Percentiles rank a stretch among this genome's conserved stretches.
Conservation (phyloP, 2,888 invertebrate species). For the Tenthredo distinguenda region DNA sequence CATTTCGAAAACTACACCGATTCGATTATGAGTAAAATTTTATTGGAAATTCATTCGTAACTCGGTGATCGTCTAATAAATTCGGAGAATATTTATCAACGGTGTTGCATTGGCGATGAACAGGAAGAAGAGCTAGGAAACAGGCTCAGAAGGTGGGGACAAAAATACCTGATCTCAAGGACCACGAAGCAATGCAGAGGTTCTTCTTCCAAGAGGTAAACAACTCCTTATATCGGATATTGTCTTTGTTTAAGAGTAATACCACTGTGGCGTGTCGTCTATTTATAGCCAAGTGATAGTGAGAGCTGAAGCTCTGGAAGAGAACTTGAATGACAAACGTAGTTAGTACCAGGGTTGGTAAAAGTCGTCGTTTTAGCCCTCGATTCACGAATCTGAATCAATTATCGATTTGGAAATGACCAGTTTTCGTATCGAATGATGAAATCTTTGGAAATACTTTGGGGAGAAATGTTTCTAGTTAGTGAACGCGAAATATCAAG, state of each 20-base stretch:
- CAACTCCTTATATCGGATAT: background rate
- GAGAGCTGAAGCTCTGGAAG: background rate
- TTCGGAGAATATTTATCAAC: background rate
- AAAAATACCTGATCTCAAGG: slow-evolving; percentile 90
- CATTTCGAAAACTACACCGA: background rate
- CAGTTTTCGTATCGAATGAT: no score
- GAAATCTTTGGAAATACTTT: no score
- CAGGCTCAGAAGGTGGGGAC: slow-evolving; percentile 76
- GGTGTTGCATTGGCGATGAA: background rate
- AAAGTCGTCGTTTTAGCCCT: background rate
- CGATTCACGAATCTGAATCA: no score
- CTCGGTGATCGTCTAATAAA: background rate
- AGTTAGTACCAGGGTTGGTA: no score
- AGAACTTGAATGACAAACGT: background rate
- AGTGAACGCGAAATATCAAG: no score
- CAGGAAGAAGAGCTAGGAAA: slow-evolving; percentile 82
- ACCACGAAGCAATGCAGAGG: slow-evolving; percentile 96
- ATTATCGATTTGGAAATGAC: no score
- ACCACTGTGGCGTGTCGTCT: background rate
- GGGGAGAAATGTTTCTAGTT: no score
- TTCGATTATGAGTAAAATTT: background rate
- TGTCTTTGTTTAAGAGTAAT: background rate
- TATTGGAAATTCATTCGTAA: background rate
- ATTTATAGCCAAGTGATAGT: background rate
- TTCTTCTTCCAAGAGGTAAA: slow-evolving; percentile 86